These are phyloP conservation scores for Nasalis larvatus DNA, from an alignment of 2,113 vertebrate species.

Conservation along the genomic window DNA sequence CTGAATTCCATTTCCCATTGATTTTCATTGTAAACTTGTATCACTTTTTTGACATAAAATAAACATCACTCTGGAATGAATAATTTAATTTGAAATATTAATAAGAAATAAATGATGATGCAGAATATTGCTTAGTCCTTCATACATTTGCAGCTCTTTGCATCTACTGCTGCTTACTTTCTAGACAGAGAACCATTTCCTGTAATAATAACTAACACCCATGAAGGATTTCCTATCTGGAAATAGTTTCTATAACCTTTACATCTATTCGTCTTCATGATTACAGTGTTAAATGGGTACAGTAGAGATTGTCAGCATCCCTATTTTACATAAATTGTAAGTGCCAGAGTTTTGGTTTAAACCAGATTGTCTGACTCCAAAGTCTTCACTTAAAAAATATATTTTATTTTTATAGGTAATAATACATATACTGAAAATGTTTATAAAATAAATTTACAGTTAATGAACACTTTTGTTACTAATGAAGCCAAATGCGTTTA, in stretches of 20 bases:
- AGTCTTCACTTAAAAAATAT: not conserved
- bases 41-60: not conserved
- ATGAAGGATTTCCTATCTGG: not conserved
- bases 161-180: not conserved
- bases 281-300: not conserved
- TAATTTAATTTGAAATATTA: slow-evolving; percentile 26
- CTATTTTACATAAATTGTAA: not conserved
- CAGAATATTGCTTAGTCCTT: not conserved
- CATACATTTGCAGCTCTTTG: not conserved
- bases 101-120: not conserved
- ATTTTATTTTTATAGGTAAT: not conserved
- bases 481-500: not conserved
- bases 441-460: not conserved
- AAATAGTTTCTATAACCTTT: slow-evolving; percentile 6
- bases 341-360: not conserved
- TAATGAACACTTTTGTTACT: not conserved
- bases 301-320: not conserved
- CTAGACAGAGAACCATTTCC: not conserved
- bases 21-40: not conserved
- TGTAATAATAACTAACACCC: not conserved
- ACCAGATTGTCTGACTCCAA: not conserved
- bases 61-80: not conserved
- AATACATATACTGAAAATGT: not conserved
- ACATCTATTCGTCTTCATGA: not conserved
- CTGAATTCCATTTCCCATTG: slow-evolving; percentile 1